Base-by-base conservation (phyloP, 2,888 invertebrate genomes). In the Glyphotaelius pellucidus region DNA sequence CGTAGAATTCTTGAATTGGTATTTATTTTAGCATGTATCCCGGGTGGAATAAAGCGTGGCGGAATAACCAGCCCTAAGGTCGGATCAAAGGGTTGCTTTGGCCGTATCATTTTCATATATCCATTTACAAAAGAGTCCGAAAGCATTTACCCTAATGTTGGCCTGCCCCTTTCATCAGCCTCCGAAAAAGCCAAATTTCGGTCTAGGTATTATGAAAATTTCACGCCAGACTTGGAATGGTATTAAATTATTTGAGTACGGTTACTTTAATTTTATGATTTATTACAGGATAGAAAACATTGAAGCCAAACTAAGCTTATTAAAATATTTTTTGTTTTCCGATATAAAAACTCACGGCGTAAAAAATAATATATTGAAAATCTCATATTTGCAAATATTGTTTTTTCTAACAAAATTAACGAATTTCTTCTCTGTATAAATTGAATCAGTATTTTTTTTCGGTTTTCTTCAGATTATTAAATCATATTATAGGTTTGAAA, bases 61-160 rank as follows among this genome's bases (percentile, higher is more conserved):
- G 25, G 67, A 67, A 67, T 67, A 67, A 67, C 67, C 88, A 80
- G 88, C 19, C 88, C 31, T 47, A 25, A 38, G 79, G 88, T 35
- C 35, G 67, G 79, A 89, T 89, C 87, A 80, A 86, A 81, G 91
- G 91, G 88, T 52, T 88, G 25, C 81, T 81, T 67, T 80, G 83
- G 52, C 87, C 87, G 86, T 91, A 91, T 91, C 85, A 91, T 91
- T 91, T 88, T 91, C 91, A 81, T 88, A 89, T 25, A 88, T 42
- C 88, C 88, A 47, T 87, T 52, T 91, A 80, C 80, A 87, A 84
- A 90, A 86, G 85, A 90, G 90, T 35, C 85, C 88, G 32, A 89
- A 86, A 89, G 79, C 88, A 89, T 89, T 89, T 79, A 79, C 88
- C 79, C 25, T 79, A 89, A 89, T 89, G 79, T 42, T 67, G 88